A percentile compares a stretch with the other conserved stretches of the same genome.
Conservation (phyloP, 2,797 vertebrate genomes). For the Babyrousa celebensis region DNA sequence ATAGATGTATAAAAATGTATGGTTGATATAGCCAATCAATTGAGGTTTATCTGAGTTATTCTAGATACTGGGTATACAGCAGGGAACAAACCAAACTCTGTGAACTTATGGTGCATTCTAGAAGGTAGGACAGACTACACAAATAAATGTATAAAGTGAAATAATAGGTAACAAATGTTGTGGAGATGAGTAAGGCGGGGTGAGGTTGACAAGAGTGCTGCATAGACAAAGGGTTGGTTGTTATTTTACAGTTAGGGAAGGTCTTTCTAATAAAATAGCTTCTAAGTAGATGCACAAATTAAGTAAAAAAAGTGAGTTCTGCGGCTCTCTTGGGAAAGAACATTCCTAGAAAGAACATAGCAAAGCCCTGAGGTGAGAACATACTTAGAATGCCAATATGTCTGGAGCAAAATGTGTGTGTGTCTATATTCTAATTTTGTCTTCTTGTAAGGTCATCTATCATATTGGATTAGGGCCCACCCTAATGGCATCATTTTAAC, state of each 20-base stretch:
- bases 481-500: not conserved
- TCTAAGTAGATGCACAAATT: not conserved
- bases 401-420: not conserved
- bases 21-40: not conserved
- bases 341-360: not conserved
- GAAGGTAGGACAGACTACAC: not conserved
- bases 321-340: not conserved
- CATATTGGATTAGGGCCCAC: not conserved
- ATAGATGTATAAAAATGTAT: slow-evolving; percentile 44
- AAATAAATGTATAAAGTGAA: not conserved
- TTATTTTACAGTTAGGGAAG: not conserved
- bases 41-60: slow-evolving; percentile 27
- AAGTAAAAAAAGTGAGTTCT: not conserved
- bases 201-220: not conserved
- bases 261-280: not conserved
- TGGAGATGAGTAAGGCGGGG: not conserved
- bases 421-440: slow-evolving; percentile 4
- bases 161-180: not conserved
- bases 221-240: not conserved
- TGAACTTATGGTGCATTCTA: not conserved
- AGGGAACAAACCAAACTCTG: not conserved
- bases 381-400: not conserved
- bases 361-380: not conserved
- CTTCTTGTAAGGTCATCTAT: not conserved
- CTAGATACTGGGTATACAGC: not conserved